phyloP scores from a whole-genome alignment of 2,888 invertebrate species.

The Idaea aversata region DNA sequence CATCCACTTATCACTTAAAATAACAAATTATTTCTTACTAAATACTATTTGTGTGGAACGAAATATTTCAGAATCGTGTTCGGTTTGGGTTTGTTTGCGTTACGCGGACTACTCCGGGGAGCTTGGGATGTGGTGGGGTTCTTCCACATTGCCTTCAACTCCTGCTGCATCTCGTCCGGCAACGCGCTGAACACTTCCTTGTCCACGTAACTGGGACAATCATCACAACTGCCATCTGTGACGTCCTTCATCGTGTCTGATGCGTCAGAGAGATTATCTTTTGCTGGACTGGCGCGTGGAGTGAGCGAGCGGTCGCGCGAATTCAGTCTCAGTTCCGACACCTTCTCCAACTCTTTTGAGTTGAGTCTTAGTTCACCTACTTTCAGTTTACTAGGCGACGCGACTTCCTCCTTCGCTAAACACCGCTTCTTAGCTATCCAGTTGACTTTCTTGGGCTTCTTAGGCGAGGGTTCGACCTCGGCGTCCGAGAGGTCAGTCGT shows the following conservation, averaged over 20 bases:
- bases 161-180: constrained; percentile 86
- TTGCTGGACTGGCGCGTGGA: constrained; percentile 71
- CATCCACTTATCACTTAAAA: constrained; percentile 78
- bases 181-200: constrained; percentile 85
- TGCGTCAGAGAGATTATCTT: constrained; percentile 63
- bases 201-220: constrained; percentile 85
- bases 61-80: constrained; percentile 86
- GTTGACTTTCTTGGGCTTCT: constrained; percentile 82
- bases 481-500: constrained; percentile 83
- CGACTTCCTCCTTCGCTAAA: constrained; percentile 75
- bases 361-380: constrained; percentile 84
- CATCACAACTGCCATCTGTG: constrained; percentile 60
- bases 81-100: constrained; percentile 77
- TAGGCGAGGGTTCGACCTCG: constrained; percentile 88
- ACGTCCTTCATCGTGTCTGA: constrained; percentile 67
- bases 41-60: constrained; percentile 83
- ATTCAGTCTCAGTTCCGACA: constrained; percentile 70
- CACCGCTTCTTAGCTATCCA: constrained; percentile 76
- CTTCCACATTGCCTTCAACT: constrained; percentile 85
- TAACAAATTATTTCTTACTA: constrained; percentile 74
- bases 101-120: constrained; percentile 68
- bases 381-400: constrained; percentile 85
- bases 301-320: constrained; percentile 70
- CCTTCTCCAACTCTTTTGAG: constrained; percentile 82
- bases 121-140: constrained; percentile 68